A percentile compares a stretch with the other conserved stretches of the same genome.
Conservation (phyloP, 2,888 invertebrate species). For the Hydriomena furcata region DNA sequence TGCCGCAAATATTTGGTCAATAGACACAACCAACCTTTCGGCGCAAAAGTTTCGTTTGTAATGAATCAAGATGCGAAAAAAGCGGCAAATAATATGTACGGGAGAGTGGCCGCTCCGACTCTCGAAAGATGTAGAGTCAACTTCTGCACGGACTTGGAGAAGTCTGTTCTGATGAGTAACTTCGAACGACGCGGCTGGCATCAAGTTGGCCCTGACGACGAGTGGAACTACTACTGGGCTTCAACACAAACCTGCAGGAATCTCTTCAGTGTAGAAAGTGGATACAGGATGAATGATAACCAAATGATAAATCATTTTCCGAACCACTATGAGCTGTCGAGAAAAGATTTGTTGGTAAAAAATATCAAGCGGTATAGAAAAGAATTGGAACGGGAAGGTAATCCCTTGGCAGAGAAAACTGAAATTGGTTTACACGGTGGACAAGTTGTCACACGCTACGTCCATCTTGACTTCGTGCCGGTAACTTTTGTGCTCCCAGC, state of each 20-base stretch:
- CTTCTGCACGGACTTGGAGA: slow-evolving; percentile 62
- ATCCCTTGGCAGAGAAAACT: slow-evolving; percentile 90
- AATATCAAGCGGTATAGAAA: slow-evolving; percentile 97
- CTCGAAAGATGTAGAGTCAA: slow-evolving; percentile 76
- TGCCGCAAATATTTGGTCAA: slow-evolving; percentile 54
- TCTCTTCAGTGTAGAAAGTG: slow-evolving; percentile 86
- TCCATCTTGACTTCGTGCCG: slow-evolving; percentile 94
- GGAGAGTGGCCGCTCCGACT: slow-evolving; percentile 65
- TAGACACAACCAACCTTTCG: slow-evolving; percentile 43
- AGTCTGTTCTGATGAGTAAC: slow-evolving; percentile 62
- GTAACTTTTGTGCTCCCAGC: slow-evolving; percentile 96
- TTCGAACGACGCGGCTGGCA: slow-evolving; percentile 85
- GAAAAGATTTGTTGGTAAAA: slow-evolving; percentile 98
- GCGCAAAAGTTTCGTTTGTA: slow-evolving; percentile 29
- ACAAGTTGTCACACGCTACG: slow-evolving; percentile 87
- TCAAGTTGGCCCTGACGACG: slow-evolving; percentile 93
- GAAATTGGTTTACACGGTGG: slow-evolving; percentile 81
- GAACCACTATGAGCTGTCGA: slow-evolving; percentile 96
- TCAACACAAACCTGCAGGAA: slow-evolving; percentile 94
- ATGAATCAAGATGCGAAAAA: slow-evolving; percentile 68
- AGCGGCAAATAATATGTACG: slow-evolving; percentile 69
- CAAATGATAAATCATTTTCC: slow-evolving; percentile 98
- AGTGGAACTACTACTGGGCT: slow-evolving; percentile 98
- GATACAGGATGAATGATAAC: slow-evolving; percentile 87
- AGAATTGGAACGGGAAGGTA: slow-evolving; percentile 95